Base-by-base conservation (phyloP, 2,888 invertebrate species). In the Limulus polyphemus region DNA sequence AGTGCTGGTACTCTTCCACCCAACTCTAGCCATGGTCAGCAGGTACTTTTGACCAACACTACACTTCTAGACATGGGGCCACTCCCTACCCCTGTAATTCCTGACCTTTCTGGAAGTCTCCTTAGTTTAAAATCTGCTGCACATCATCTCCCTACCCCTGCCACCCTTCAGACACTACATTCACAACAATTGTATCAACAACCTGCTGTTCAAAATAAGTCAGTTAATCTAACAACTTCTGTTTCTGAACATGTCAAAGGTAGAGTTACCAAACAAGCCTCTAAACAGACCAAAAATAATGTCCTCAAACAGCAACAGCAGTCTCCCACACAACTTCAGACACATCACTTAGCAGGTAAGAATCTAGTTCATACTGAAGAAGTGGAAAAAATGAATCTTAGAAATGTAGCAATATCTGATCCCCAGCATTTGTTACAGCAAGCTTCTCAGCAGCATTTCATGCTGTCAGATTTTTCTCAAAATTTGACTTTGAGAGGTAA, bases 371-470 rank as follows among this genome's bases (percentile, higher is more conserved):
- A 60, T 32, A 12, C 55, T 47, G 67, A 67, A 48, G 62, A 64
- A 13, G 55, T 64, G 46, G 65, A 67, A 32, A 66, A 63, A 59
- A 55, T 68, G 51, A 66, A 64, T 61, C n/a, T 68, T 17, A 59
- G 62, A 32, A 68, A 68, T 56, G 59, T 63, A 13, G 63, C 61
- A 16, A 56, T 64, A 11, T 57, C 57, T 46, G 62, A 67, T 47
- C 56, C 48, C n/a, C 52, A 52, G 14, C 55, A 55, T 67, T 76
- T 75, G 51, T 76, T 76, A 63, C 79, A 79, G 71, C 78, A 81
- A 70, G 78, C 74, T 70, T 73, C 74, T 61, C 74, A 74, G 67
- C 71, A 73, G 59, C 68, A 64, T 51, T 66, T 64, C 60, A 64
- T 65, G 13, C 55, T 68, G 7, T 64, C 67, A 17, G 68, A 68